Conservation (phyloP, 2,888 invertebrate species). For the Bugulina stolonifera region DNA sequence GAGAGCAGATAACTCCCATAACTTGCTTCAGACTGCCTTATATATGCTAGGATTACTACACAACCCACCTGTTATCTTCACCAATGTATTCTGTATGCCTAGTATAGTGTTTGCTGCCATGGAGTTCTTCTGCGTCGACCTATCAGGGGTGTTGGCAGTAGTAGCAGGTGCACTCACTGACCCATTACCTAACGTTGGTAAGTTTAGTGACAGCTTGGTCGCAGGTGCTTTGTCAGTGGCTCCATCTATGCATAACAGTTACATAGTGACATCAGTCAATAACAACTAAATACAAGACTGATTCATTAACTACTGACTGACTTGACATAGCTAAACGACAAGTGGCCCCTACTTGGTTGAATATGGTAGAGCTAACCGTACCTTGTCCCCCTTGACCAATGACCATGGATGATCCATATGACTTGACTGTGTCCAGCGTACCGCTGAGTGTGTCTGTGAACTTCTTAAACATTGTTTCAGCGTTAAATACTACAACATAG, state of each 20-base stretch:
- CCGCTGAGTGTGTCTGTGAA: constrained; percentile 25
- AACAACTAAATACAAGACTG: no score
- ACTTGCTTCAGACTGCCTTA: no score
- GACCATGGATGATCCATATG: constrained; percentile 25
- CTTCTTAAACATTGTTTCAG: constrained; percentile 16
- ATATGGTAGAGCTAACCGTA: no score
- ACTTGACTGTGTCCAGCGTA: constrained; percentile 26
- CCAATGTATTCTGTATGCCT: constrained; percentile 14
- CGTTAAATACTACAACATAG: no score
- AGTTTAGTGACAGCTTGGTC: constrained; percentile 4
- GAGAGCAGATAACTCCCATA: no score
- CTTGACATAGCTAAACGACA: no score
- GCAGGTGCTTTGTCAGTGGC: neutral
- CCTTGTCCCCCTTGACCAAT: constrained; percentile 14
- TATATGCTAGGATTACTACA: no score
- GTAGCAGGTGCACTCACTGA: constrained; percentile 15
- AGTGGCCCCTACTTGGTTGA: no score
- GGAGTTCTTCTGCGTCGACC: neutral
- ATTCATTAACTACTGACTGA: no score
- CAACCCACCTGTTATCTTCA: constrained; percentile 9
- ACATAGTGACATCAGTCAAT: no score
- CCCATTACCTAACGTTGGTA: constrained; percentile 22
- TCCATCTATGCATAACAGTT: neutral
- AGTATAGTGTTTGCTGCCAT: neutral
- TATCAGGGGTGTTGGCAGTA: constrained; percentile 2